phyloP scores from a whole-genome alignment of 2,113 vertebrate species.

The Ciconia stormi region DNA sequence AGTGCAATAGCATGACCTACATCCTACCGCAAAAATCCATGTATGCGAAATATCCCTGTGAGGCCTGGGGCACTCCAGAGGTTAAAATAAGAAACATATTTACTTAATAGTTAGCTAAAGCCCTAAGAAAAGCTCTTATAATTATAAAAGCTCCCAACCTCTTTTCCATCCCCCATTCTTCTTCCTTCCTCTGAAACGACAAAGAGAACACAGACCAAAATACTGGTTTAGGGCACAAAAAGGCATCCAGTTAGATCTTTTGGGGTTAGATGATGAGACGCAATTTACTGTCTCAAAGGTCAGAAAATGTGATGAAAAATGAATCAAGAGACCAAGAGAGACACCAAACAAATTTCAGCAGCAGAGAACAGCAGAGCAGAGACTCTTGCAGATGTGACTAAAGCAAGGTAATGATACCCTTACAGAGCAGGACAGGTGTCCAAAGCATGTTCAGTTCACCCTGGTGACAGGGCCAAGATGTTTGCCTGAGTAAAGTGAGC shows the following conservation, averaged over 20 bases:
- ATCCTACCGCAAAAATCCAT: slow-evolving; percentile 50
- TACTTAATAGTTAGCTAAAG: slow-evolving; percentile 53
- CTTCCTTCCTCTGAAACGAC: neutral
- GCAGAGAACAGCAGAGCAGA: neutral
- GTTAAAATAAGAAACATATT: slow-evolving; percentile 68
- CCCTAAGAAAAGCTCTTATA: slow-evolving; percentile 43
- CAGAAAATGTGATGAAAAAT: neutral
- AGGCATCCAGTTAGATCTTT: neutral
- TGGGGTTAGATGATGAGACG: neutral
- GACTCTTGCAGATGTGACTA: neutral
- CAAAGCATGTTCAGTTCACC: neutral
- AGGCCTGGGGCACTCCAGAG: slow-evolving; percentile 45
- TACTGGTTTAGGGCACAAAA: neutral
- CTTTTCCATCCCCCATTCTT: slow-evolving; percentile 21
- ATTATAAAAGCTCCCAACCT: slow-evolving; percentile 38
- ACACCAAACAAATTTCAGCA: neutral
- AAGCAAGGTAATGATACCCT: neutral
- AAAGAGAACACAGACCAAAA: neutral
- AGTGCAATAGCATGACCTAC: slow-evolving; percentile 42
- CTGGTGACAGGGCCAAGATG: neutral
- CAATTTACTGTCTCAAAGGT: neutral
- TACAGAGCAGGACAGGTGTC: neutral
- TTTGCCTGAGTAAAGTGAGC: neutral
- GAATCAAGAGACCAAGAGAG: neutral
- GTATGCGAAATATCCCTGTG: slow-evolving; percentile 6